Evolutionary conservation across 2,113 vertebrate species (phyloP), one percentile per base, ranked within the genome.

Genomic region (Glaucidium brasilianum): DNA sequence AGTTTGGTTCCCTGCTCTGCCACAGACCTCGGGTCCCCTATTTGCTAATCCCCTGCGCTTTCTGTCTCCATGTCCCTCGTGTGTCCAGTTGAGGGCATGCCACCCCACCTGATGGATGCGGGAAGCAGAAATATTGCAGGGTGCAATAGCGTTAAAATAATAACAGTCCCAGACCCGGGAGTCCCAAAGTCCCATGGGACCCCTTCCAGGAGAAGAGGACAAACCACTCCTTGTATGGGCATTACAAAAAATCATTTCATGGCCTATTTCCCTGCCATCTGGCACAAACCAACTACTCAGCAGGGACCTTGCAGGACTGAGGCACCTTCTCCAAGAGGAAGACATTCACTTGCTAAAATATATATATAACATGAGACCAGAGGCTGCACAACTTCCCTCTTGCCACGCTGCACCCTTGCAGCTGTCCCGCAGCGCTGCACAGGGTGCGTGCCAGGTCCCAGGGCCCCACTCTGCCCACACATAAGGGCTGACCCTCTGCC

Each of bases 61-160:
- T 52, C 86, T 49, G 37, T 35, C 25, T 62, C 37, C 25, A 8
- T 1, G 8, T 23, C 34, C 45, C 47, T 47, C 0, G 0, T 5
- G 10, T 34, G 29, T 6, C 47, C 60, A 58, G 47, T 39, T 39
- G 59, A 85, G 32, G 4, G 1, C 43, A 67, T 0, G 0, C 66
- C 8, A 1, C 37, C 52, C 56, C 8, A 3, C 14, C 43, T 30
- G 53, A 64, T 11, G 52, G 47, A n/a, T 2, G 1, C 0, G 0
- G 62, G 45, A 72, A 75, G 79, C 58, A 85, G 88, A 78, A 82
- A 55, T 43, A 49, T 1, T 19, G 17, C 62, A 71, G 32, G 22
- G 22, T 71, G 22, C n/a, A 71, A 12, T 1, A 52, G 23, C 5
- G 1, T 43, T 43, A 85, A 63, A 81, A 94, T 45, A 59, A 21